These are phyloP conservation scores for Andricus quercusramuli DNA, from an alignment of 2,888 invertebrate genomes.

Conservation along the genomic window DNA sequence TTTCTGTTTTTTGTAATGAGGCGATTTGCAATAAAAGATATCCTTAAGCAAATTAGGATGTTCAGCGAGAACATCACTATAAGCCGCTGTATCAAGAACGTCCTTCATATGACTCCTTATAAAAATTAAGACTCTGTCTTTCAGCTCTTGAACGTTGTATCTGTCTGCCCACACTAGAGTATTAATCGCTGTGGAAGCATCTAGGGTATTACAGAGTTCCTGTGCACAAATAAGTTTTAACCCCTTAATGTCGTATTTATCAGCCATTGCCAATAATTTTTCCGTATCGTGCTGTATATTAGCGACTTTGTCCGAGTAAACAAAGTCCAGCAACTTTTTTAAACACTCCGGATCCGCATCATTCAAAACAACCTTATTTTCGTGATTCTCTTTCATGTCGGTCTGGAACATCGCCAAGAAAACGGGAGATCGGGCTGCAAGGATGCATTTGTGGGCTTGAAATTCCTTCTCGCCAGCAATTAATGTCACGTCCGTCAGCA, in stretches of 20 bases:
- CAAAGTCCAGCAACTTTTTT: conserved; percentile 37
- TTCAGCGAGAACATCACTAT: neutral
- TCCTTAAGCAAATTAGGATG: conserved; percentile 12
- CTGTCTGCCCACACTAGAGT: neutral
- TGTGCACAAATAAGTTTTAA: conserved; percentile 20
- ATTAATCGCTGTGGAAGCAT: neutral
- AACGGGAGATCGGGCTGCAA: conserved; percentile 42
- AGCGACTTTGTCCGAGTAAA: conserved; percentile 42
- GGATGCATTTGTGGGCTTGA: conserved; percentile 27
- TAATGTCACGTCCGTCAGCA: conserved; percentile 5
- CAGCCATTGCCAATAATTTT: neutral
- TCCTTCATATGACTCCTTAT: conserved; percentile 2
- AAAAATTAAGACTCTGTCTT: neutral
- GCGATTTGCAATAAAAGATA: neutral
- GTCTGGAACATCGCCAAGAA: conserved; percentile 47
- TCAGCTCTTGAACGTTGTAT: conserved; percentile 1
- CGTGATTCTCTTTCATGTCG: conserved; percentile 11
- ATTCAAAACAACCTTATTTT: conserved; percentile 19
- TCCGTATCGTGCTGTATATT: conserved; percentile 12
- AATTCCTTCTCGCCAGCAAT: neutral
- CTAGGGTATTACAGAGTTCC: neutral
- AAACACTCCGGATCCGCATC: conserved; percentile 38
- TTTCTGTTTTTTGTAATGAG: neutral
- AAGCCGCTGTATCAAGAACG: neutral
- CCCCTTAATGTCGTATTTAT: conserved; percentile 18